Evolutionary conservation across 1,140 invertebrate genomes (phyloP).

Genomic region (Agrypnia vestita): DNA sequence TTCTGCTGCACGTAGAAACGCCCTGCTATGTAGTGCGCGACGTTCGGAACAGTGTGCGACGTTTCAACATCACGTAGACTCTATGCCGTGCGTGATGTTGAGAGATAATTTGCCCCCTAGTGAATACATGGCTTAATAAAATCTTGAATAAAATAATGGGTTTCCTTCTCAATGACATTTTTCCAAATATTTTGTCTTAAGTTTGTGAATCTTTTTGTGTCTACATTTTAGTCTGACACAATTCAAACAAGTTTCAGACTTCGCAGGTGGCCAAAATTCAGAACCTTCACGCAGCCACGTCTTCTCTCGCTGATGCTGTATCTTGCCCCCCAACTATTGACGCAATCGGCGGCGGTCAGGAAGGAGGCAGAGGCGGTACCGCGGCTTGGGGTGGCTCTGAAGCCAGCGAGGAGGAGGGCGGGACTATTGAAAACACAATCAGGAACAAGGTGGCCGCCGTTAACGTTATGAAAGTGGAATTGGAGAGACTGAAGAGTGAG

Average conservation of each 20-base stretch:
- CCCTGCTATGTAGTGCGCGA: no score
- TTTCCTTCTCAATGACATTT: no score
- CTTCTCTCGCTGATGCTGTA: constrained; percentile 67
- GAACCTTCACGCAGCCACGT: constrained; percentile 69
- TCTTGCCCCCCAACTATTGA: constrained; percentile 62
- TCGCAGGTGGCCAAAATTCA: constrained; percentile 69
- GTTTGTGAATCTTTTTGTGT: no score
- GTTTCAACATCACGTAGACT: no score
- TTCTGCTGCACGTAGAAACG: no score
- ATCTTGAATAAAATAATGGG: no score
- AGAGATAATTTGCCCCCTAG: no score
- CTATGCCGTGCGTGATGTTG: no score
- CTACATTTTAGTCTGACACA: constrained; percentile 10
- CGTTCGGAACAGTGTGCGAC: no score
- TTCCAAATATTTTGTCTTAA: background rate
- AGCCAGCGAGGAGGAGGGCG: constrained; percentile 50
- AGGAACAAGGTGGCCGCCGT: constrained; percentile 56
- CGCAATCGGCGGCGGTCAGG: constrained; percentile 61
- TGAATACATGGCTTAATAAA: no score
- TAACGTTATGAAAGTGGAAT: constrained; percentile 57
- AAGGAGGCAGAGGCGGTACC: constrained; percentile 59
- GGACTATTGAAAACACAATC: constrained; percentile 30
- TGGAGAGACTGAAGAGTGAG: constrained; percentile 57
- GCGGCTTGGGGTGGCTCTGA: constrained; percentile 41
- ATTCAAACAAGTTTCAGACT: constrained; percentile 53